Evolutionary conservation across 2,888 invertebrate genomes (phyloP).

Genomic region (Agonum fuliginosum): DNA sequence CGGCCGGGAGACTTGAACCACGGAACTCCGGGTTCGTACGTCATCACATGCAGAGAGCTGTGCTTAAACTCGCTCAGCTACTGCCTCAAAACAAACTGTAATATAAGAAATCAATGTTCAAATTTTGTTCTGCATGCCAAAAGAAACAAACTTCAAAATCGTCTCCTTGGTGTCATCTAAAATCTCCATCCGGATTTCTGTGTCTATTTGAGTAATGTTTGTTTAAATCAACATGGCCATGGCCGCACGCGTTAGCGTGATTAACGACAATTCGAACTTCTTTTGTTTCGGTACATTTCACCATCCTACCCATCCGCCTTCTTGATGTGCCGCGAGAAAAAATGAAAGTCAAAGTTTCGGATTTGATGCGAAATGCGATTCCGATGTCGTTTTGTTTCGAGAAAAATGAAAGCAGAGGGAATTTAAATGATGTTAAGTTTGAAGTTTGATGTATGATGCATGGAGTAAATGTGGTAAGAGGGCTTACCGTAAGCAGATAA

Average conservation of each 20-base stretch:
- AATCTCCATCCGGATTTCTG: too few relatives aligned
- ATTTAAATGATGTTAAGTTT: conserved; percentile 35
- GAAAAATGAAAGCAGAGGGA: conserved; percentile 20
- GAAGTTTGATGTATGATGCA: conserved; percentile 38
- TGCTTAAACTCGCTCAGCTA: too few relatives aligned
- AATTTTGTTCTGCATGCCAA: too few relatives aligned
- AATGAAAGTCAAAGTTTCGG: conserved; percentile 37
- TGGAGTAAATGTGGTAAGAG: background rate
- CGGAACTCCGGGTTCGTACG: too few relatives aligned
- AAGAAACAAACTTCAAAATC: too few relatives aligned
- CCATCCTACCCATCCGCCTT: background rate
- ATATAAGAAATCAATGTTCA: too few relatives aligned
- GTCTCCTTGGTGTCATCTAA: too few relatives aligned
- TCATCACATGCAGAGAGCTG: too few relatives aligned
- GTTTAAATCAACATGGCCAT: conserved; percentile 46
- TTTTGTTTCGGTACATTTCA: conserved; percentile 48
- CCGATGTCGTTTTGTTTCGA: conserved; percentile 31
- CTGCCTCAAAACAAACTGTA: too few relatives aligned
- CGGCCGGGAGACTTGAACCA: too few relatives aligned
- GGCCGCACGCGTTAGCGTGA: conserved; percentile 28
- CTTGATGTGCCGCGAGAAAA: background rate
- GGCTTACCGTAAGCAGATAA: conserved; percentile 19
- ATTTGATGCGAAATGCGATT: conserved; percentile 38
- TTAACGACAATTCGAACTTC: conserved; percentile 50
- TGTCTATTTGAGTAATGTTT: conserved; percentile 42